These are phyloP conservation scores for Bettongia penicillata DNA, from an alignment of 2,113 vertebrate species.

Conservation along the genomic window DNA sequence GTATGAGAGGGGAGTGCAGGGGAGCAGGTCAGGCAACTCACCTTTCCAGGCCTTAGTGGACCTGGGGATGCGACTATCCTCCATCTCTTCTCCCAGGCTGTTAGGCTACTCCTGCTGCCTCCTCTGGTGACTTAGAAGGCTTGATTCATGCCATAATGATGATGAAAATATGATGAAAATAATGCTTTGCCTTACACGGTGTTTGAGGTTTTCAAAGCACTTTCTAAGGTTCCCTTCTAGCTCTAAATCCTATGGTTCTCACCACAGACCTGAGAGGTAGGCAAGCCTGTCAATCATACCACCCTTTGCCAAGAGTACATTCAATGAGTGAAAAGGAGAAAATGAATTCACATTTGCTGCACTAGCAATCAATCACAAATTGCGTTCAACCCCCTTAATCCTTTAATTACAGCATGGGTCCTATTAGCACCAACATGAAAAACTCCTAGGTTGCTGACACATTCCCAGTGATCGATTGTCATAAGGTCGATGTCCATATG, in stretches of 20 bases:
- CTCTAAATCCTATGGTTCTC: not conserved
- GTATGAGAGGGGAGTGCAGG: not conserved
- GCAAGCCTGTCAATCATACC: not conserved
- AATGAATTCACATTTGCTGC: slow-evolving; percentile 86
- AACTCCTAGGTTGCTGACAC: not conserved
- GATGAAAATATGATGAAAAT: not conserved
- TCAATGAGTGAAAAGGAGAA: slow-evolving; percentile 73
- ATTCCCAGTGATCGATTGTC: not conserved
- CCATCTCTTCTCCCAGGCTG: not conserved
- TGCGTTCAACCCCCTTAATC: slow-evolving; percentile 83
- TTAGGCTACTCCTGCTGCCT: not conserved
- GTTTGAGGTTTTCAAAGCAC: not conserved
- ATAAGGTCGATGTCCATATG: not conserved
- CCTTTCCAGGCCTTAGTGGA: not conserved
- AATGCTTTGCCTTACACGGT: not conserved
- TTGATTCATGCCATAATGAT: not conserved
- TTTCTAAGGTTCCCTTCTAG: not conserved
- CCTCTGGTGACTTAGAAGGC: not conserved
- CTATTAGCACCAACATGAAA: not conserved
- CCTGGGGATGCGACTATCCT: not conserved
- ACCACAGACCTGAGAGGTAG: not conserved
- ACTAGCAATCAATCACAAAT: slow-evolving; percentile 82
- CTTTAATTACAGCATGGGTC: slow-evolving; percentile 66
- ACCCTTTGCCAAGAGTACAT: slow-evolving; percentile 26
- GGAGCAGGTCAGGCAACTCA: not conserved